Evolutionary conservation across 2,113 vertebrate species (phyloP), one percentile per base, ranked within the genome.

Genomic region (Ptychochromis oligacanthus): DNA sequence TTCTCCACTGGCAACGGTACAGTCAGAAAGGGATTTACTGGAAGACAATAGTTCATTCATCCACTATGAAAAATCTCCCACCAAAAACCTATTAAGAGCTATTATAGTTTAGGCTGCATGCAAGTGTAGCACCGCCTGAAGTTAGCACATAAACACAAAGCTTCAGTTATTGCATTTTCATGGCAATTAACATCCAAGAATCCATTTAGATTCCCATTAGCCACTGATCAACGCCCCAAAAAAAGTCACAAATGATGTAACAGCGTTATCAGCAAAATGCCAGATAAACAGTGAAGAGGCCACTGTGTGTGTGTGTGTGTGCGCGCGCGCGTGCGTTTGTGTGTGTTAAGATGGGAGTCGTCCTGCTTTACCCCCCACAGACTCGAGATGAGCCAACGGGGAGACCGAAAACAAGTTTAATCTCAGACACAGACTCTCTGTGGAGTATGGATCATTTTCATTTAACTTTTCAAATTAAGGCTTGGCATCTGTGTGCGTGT

Each of bases 141-240:
- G 84, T 77, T 49, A 79, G 62, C 70, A 81, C 61, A 81, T 22
- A 89, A 86, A 93, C 85, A 85, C 65, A 91, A 87, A 89, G 75
- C 76, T 56, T 38, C 64, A 2, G 22, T 81, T 81, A 78, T 86
- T 90, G 59, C 74, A 80, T 91, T 89, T 89, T 77, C 75, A 84
- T 85, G 52, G 82, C 87, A 88, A 91, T 93, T 91, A 94, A 77
- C 81, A 81, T 84, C 67, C 72, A 81, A 87, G 75, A 85, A 92
- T 75, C 77, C 72, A 93, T 91, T 93, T 85, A 82, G 86, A 81
- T 86, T 92, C 80, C 74, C 87, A 90, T 91, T 80, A 93, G 59
- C 58, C 24, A 80, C 67, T 56, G 34, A 89, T 83, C 84, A 83
- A 57, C 85, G 54, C 26, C 80, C 87, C 40, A 67, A 75, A 87